Percentiles rank a stretch among this genome's conserved stretches.
Conservation (phyloP, 2,113 vertebrate genomes). For the Heteronetta atricapilla region DNA sequence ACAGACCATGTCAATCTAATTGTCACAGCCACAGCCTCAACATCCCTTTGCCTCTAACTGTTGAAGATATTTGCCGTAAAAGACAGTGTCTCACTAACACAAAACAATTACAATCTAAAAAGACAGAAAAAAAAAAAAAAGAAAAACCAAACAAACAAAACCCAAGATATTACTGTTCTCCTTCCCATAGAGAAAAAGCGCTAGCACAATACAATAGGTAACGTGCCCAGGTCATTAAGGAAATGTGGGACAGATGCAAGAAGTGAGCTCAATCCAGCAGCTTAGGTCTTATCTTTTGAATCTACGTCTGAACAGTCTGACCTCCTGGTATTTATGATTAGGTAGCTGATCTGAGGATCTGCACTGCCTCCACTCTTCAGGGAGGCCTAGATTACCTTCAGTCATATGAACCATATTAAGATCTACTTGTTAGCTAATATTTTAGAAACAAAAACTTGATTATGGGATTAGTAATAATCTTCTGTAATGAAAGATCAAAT, state of each 20-base stretch:
- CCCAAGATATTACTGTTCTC: neutral
- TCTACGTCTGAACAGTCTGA: neutral
- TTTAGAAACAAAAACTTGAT: neutral
- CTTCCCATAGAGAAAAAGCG: neutral
- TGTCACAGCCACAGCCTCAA: neutral
- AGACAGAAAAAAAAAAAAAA: neutral
- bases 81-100: neutral
- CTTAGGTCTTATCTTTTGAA: neutral
- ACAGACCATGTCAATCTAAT: neutral
- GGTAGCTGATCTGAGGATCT: neutral
- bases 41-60: neutral
- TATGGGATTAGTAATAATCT: neutral
- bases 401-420: neutral
- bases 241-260: neutral
- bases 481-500: neutral
- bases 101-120: neutral
- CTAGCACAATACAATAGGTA: accelerated
- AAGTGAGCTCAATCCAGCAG: neutral
- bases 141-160: neutral
- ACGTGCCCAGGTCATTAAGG: neutral
- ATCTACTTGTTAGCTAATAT: neutral
- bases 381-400: neutral
- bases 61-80: neutral
- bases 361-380: neutral
- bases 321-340: neutral